Conservation (phyloP, 2,113 vertebrate genomes). For the Ptyas mucosa region DNA sequence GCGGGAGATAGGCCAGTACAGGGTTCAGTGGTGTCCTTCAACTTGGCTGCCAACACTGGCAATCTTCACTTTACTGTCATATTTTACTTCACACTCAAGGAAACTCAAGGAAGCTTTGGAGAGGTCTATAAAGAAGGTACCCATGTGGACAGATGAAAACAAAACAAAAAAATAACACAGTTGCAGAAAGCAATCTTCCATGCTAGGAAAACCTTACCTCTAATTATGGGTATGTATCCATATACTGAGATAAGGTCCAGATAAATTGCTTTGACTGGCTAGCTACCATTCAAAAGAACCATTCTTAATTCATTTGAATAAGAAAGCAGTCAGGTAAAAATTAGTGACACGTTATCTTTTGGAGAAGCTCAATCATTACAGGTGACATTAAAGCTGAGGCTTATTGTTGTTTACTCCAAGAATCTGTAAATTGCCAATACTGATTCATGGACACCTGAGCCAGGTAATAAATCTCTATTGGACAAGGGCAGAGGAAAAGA, state of each 20-base stretch:
- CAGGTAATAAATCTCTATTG: not conserved
- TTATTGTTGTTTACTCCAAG: not conserved
- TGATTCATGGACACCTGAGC: not conserved
- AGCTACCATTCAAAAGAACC: not conserved
- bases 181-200: not conserved
- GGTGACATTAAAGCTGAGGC: not conserved
- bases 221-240: not conserved
- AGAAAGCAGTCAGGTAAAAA: not conserved
- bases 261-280: not conserved
- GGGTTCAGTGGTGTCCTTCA: slow-evolving; percentile 84
- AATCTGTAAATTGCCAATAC: not conserved
- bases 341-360: not conserved
- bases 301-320: not conserved
- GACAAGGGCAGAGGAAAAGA: not conserved
- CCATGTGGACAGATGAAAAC: slow-evolving; percentile 1
- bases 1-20: slow-evolving; percentile 69
- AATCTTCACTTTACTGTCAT: slow-evolving; percentile 84
- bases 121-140: slow-evolving; percentile 32
- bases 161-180: slow-evolving; percentile 11
- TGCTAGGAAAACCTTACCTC: not conserved
- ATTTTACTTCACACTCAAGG: slow-evolving; percentile 74
- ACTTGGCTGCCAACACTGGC: slow-evolving; percentile 73
- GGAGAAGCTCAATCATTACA: not conserved
- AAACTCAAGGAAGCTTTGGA: slow-evolving; percentile 65
- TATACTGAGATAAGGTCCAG: not conserved